Evolutionary conservation across 2,797 vertebrate genomes (phyloP), one percentile per base, ranked within the genome.

Genomic region (Triplophysa bombifrons): DNA sequence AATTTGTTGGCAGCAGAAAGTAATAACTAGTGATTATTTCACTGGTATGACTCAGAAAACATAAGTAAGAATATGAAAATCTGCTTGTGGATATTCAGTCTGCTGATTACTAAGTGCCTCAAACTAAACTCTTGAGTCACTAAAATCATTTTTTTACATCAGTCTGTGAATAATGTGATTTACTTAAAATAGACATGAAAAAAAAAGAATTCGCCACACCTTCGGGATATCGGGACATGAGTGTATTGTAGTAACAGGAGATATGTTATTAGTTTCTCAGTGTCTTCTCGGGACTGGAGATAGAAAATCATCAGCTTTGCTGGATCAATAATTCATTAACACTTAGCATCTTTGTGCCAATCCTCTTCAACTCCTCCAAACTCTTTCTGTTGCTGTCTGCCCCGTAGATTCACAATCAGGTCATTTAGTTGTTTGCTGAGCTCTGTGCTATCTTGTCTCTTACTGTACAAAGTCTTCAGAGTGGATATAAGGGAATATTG

Each of bases 261-360:
- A 72, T n/a, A n/a, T 17, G 51, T 27, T 46, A 34, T 72, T 20
- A 19, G 46, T 46, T 64, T 19, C 63, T 55, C 58, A 19, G n/a
- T 73, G 48, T 68, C 50, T 46, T 22, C 70, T 56, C 44, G 38
- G 56, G 56, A 65, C 22, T 63, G 34, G 50, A 56, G 89, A 91
- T 90, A 89, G 87, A 88, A 90, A 92, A 88, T 91, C 90, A 90
- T 92, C 88, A 90, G 88, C 90, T 88, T 93, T 92, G 92, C 92
- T 93, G 91, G 88, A 93, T 94, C 92, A 66, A 94, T 93, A 93
- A 90, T 89, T 93, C 92, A 93, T 93, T 94, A 94, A 92, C 92
- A 92, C 90, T 89, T 88, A 84, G 86, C 75, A 86, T 89, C 84
- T 86, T 84, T 76, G 78, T 90, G 90, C 84, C 88, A 87, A 88